Conservation (phyloP, 1,140 invertebrate genomes). For the Lepidurus couesii region DNA sequence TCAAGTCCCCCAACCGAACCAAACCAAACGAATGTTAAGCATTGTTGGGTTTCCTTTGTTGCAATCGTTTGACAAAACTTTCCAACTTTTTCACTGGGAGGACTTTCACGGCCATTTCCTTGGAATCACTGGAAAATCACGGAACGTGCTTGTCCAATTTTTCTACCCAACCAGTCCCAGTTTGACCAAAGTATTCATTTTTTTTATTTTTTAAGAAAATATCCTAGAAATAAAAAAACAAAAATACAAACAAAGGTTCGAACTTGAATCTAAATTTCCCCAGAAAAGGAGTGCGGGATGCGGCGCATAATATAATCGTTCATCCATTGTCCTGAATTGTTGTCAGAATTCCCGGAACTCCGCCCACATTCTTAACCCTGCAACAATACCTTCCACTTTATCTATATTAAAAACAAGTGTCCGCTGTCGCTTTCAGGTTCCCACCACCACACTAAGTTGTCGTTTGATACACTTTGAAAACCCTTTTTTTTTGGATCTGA, state of each 20-base stretch:
- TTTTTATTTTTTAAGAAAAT: no score
- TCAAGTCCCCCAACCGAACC: no score
- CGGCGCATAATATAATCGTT: not conserved
- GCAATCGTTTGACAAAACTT: no score
- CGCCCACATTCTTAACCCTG: not conserved
- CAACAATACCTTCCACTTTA: no score
- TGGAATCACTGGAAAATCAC: not conserved
- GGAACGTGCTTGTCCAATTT: constrained; percentile 8
- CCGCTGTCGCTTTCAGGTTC: not conserved
- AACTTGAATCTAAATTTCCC: not conserved
- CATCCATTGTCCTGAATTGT: not conserved
- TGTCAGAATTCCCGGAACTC: not conserved
- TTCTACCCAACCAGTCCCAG: not conserved
- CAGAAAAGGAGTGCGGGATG: not conserved
- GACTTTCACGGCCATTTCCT: not conserved
- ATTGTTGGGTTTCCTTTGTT: no score
- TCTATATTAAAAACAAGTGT: no score
- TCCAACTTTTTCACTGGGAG: not conserved
- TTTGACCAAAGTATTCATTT: not conserved
- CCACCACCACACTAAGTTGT: not conserved
- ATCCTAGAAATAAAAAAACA: not conserved
- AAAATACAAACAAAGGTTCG: not conserved
- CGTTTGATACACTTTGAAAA: not conserved
- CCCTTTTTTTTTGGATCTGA: not conserved
- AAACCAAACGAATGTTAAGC: no score